Base-by-base conservation (phyloP, 1,140 invertebrate species). In the Cotesia chilonis region DNA sequence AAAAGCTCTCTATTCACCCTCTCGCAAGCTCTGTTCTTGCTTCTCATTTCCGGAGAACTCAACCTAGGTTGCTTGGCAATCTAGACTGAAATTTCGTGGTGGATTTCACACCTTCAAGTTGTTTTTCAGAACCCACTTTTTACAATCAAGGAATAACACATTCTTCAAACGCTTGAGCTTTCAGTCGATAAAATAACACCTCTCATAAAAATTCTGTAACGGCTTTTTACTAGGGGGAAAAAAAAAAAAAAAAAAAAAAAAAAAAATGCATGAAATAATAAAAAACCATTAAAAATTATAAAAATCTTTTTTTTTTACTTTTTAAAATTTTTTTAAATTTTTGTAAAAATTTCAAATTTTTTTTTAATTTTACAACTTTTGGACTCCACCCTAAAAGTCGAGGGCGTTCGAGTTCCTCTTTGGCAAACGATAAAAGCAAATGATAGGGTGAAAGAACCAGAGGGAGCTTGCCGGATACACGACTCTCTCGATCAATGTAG, bases 301-400 rank as follows among this genome's bases (percentile, higher is more conserved):
- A 28, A 28, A 28, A 28, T 28, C 28, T 70, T 73, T 68, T 73
- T 73, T 69, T 55, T 55, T 51, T 65, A 4, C 12, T 60, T 73
- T 75, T 67, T 74, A 74, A 59, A 35, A 75, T 80, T 73, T 68
- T 73, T 68, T 36, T n/a, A 28, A 55, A 68, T 74, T 75, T 77
- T 74, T 70, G 73, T 10, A 36, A 14, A 63, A 14, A 63, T 72
- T 74, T 75, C 68, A 38, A 36, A 14, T 68, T 6, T 72, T 71
- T 71, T 68, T 72, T 76, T 59, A 68, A 52, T 7, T 17, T 28
- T 65, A 61, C 66, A 78, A 81, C 75, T 83, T 80, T 75, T 77
- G 80, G 81, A 80, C 81, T 80, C 82, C 82, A 81, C 82, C 82
- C 83, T 83, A 77, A 83, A 84, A 83, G 81, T 82, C 74, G 77